phyloP scores from a whole-genome alignment of 2,113 vertebrate species.

The Platichthys stellatus region DNA sequence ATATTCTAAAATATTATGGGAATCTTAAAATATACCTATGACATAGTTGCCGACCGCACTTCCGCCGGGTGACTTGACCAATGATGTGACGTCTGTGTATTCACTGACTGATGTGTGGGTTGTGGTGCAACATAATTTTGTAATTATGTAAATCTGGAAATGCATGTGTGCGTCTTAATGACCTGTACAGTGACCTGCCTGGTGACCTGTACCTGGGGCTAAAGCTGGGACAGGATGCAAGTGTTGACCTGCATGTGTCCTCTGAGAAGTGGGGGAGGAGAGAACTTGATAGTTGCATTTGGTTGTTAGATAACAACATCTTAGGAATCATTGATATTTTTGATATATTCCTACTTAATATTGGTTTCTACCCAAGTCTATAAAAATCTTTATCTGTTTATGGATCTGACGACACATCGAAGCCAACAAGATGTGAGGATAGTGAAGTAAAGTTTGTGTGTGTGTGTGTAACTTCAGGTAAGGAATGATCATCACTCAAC shows the following conservation, averaged over 20 bases:
- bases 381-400: no score
- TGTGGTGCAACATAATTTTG: neutral
- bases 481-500: neutral
- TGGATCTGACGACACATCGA: no score
- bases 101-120: neutral
- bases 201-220: neutral
- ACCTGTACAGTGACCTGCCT: neutral
- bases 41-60: neutral
- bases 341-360: no score
- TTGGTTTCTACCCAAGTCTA: no score
- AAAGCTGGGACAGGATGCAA: neutral
- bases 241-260: neutral
- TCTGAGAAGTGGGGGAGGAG: neutral
- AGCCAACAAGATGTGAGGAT: no score
- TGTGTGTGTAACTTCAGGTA: no score
- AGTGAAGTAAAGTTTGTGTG: no score
- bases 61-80: neutral
- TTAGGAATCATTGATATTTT: no score
- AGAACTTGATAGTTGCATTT: no score
- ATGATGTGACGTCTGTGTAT: neutral
- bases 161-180: neutral
- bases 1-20: no score
- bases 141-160: conserved; percentile 3
- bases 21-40: neutral
- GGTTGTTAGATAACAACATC: no score